A percentile compares a stretch with the other conserved stretches of the same genome.
Evolutionary conservation across 1,140 invertebrate species (phyloP).

Genomic region (Melipona quadrifasciata): DNA sequence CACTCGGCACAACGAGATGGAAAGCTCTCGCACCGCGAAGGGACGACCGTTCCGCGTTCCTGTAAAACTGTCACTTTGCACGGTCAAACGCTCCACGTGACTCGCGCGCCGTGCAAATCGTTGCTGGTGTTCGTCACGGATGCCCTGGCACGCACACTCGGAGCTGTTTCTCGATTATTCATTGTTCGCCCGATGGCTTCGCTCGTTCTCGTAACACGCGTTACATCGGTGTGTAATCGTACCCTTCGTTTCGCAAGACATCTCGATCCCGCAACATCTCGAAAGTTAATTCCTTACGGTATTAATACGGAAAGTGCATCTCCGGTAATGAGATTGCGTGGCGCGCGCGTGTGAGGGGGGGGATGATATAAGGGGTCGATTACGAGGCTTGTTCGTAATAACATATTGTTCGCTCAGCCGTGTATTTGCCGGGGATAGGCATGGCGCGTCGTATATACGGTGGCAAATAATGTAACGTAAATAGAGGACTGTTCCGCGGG

Average conservation of each 20-base stretch:
- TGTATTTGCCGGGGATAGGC: conserved; percentile 30
- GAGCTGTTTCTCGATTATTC: not conserved
- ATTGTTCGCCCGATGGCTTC: not conserved
- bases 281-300: conserved; percentile 79
- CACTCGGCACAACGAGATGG: no score
- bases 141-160: not conserved
- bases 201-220: not conserved
- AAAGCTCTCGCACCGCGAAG: no score
- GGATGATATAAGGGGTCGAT: conserved; percentile 74
- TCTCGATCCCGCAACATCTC: conserved; percentile 74
- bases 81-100: no score
- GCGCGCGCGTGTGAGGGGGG: conserved; percentile 50
- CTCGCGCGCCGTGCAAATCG: no score
- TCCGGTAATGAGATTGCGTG: conserved; percentile 79
- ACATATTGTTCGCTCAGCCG: conserved; percentile 68
- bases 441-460: not conserved
- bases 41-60: no score
- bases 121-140: no score
- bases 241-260: conserved; percentile 71
- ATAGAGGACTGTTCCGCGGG: not conserved
- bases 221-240: not conserved
- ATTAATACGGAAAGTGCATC: conserved; percentile 80
- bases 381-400: conserved; percentile 75
- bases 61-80: no score
- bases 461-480: conserved; percentile 29